Percentiles rank a stretch among this genome's conserved stretches.
Conservation (phyloP, 2,888 invertebrate genomes). For the Parascotia fuliginaria region DNA sequence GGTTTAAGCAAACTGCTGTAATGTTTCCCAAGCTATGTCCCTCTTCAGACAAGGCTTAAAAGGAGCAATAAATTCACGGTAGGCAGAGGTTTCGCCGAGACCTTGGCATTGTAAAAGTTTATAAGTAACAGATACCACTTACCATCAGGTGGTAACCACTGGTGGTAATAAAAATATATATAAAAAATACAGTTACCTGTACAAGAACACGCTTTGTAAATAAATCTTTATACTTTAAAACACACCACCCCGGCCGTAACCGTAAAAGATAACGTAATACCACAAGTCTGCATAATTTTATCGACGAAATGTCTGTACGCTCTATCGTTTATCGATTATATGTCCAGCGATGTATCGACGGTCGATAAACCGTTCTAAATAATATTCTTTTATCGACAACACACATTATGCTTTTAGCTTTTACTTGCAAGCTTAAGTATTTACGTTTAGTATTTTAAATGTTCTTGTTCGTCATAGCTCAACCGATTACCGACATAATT, state of each 20-base stretch:
- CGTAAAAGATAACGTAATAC: constrained; percentile 11
- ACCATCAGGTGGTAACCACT: too few species aligned
- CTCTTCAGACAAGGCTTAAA: too few species aligned
- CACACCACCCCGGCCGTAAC: neutral
- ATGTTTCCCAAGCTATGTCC: too few species aligned
- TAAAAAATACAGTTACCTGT: too few species aligned
- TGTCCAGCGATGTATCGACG: constrained; percentile 6
- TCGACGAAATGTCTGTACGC: constrained; percentile 18
- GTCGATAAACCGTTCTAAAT: constrained; percentile 11
- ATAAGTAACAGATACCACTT: too few species aligned
- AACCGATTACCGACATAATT: too few species aligned
- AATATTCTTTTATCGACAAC: constrained; percentile 9
- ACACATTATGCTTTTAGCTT: constrained; percentile 15
- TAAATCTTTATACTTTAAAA: neutral
- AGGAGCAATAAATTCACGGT: too few species aligned
- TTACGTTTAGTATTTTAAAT: constrained; percentile 2
- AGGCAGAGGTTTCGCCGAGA: too few species aligned
- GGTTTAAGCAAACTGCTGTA: too few species aligned
- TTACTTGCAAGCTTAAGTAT: constrained; percentile 1
- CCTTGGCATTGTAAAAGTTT: too few species aligned
- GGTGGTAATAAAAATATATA: too few species aligned
- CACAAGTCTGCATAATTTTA: constrained; percentile 12
- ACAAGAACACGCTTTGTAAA: neutral
- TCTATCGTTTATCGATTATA: constrained; percentile 12
- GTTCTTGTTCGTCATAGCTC: neutral